These are phyloP conservation scores for Euura saliciscinereae DNA, from an alignment of 1,140 invertebrate genomes.

Conservation along the genomic window DNA sequence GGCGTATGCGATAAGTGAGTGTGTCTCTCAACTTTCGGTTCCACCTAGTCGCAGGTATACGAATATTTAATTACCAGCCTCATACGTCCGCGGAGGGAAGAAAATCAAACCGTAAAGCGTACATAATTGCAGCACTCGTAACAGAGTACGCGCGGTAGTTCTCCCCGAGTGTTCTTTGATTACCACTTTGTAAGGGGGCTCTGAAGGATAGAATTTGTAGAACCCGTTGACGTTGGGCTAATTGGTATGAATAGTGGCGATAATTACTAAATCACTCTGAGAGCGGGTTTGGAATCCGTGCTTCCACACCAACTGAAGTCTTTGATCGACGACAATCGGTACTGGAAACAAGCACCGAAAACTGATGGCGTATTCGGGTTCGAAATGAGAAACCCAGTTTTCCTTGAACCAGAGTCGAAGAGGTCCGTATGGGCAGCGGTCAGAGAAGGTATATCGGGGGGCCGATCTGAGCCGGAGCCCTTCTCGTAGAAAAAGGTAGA, in stretches of 20 bases:
- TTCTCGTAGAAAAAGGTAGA: constrained; percentile 16
- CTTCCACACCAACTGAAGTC: too few relatives aligned
- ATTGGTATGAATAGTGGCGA: background rate
- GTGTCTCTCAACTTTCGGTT: too few relatives aligned
- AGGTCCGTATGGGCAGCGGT: constrained; percentile 37
- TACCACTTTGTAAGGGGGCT: too few relatives aligned
- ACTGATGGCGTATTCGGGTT: background rate
- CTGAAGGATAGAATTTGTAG: background rate
- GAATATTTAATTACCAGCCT: too few relatives aligned
- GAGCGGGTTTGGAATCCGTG: too few relatives aligned
- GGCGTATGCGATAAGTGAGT: too few relatives aligned
- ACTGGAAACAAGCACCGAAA: background rate
- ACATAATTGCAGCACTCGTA: too few relatives aligned
- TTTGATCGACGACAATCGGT: background rate
- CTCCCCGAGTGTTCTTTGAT: too few relatives aligned
- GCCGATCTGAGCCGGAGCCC: constrained; percentile 20
- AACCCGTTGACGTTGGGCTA: background rate
- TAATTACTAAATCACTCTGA: background rate
- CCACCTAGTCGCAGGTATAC: too few relatives aligned
- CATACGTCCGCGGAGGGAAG: too few relatives aligned
- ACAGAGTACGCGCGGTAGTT: too few relatives aligned
- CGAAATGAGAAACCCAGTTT: constrained; percentile 1
- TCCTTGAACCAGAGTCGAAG: constrained; percentile 1
- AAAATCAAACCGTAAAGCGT: too few relatives aligned
- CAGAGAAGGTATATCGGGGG: constrained; percentile 15